A percentile compares a stretch with the other conserved stretches of the same genome.
These are phyloP conservation scores for Tolmerus cingulatus DNA, from an alignment of 2,888 invertebrate genomes.

Conservation along the genomic window DNA sequence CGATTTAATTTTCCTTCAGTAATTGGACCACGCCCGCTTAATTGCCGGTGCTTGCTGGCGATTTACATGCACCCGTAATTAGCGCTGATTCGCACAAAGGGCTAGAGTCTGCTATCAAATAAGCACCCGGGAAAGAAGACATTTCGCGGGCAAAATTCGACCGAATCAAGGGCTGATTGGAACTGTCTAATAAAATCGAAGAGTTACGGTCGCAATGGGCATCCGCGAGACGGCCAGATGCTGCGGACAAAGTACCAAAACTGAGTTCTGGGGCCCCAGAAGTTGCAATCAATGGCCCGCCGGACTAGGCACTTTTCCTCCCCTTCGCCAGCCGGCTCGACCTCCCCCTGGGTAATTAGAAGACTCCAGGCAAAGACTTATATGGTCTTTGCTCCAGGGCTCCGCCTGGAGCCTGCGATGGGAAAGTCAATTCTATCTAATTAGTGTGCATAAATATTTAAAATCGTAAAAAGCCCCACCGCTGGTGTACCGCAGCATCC, in stretches of 20 bases:
- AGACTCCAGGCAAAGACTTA: too few relatives aligned
- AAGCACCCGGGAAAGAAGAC: slow-evolving; percentile 22
- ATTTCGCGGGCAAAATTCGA: background rate
- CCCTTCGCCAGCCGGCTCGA: background rate
- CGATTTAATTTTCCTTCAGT: background rate
- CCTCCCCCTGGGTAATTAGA: slow-evolving; percentile 2
- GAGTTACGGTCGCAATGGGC: slow-evolving; percentile 33
- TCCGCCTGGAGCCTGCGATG: background rate
- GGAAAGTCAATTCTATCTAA: slow-evolving; percentile 45
- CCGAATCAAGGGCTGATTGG: slow-evolving; percentile 43
- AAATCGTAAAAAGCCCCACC: slow-evolving; percentile 45
- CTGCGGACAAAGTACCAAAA: background rate
- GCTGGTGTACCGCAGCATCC: background rate
- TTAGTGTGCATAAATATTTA: slow-evolving; percentile 48
- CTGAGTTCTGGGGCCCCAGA: background rate
- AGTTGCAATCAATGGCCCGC: slow-evolving; percentile 28
- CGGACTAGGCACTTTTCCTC: background rate
- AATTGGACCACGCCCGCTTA: slow-evolving; percentile 20
- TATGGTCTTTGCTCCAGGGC: too few relatives aligned
- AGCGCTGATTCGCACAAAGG: background rate
- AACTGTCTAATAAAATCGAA: slow-evolving; percentile 46
- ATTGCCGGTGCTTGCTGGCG: background rate
- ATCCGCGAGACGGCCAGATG: too few relatives aligned
- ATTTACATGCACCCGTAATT: slow-evolving; percentile 2
- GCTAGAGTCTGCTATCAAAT: background rate